These are phyloP conservation scores for Bothrops jararaca DNA, from an alignment of 2,113 vertebrate genomes.

Conservation along the genomic window DNA sequence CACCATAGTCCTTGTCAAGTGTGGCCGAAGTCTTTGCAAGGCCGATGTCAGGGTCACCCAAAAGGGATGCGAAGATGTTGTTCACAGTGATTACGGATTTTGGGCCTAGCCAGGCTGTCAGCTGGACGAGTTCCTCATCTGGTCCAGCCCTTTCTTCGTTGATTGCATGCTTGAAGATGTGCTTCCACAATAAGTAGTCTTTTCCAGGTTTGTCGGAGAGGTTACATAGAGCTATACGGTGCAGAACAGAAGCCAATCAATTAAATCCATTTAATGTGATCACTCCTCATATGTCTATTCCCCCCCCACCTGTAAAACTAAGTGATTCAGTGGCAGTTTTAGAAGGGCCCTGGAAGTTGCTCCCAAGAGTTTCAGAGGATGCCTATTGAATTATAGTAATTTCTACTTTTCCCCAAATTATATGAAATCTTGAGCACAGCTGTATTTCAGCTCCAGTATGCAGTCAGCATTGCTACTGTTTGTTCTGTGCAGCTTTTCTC, in stretches of 20 bases:
- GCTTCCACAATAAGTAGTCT: no score
- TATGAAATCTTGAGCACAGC: neutral
- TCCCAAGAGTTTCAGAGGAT: neutral
- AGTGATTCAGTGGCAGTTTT: neutral
- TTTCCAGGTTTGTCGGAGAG: no score
- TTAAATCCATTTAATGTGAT: neutral
- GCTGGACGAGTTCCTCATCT: no score
- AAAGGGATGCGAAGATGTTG: no score
- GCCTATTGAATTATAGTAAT: neutral
- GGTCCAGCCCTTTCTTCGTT: no score
- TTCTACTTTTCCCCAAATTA: neutral
- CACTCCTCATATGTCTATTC: neutral
- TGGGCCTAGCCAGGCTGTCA: no score
- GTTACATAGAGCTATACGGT: no score
- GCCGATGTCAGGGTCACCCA: no score
- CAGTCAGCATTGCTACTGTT: neutral
- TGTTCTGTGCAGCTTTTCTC: neutral
- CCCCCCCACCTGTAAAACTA: neutral
- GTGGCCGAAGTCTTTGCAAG: no score
- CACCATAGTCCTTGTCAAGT: no score
- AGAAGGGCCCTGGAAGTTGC: neutral
- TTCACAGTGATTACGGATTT: no score
- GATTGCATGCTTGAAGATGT: no score
- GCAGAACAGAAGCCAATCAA: neutral
- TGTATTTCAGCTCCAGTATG: neutral